phyloP scores from a whole-genome alignment of 2,113 vertebrate species.

The Anser cygnoides region DNA sequence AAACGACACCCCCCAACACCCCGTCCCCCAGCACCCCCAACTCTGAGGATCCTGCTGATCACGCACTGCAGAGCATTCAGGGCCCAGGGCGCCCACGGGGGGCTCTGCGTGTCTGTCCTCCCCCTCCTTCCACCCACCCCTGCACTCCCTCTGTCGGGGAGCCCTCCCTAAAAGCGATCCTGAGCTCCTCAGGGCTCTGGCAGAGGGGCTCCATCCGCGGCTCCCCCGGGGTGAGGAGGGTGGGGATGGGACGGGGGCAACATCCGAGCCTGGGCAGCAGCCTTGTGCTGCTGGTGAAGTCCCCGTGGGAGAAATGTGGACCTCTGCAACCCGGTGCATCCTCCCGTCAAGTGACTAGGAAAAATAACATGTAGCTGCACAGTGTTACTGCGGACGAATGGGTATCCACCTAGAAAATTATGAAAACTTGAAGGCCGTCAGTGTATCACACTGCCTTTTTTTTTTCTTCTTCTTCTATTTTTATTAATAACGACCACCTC shows the following conservation, averaged over 20 bases:
- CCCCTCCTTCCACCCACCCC: too few relatives aligned
- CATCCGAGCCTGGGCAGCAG: background rate
- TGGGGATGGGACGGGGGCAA: too few relatives aligned
- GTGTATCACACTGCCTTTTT: background rate
- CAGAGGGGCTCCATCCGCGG: background rate
- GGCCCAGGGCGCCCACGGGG: too few relatives aligned
- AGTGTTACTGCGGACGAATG: too few relatives aligned
- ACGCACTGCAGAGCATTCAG: background rate
- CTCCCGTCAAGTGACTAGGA: background rate
- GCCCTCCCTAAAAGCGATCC: too few relatives aligned
- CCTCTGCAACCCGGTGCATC: background rate
- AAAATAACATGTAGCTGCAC: background rate
- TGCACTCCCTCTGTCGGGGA: slow-evolving; percentile 68
- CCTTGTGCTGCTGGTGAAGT: background rate
- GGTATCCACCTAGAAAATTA: background rate
- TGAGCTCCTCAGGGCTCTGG: too few relatives aligned
- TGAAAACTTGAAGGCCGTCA: background rate
- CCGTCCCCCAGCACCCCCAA: too few relatives aligned
- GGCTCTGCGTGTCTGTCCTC: background rate
- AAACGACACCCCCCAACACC: too few relatives aligned
- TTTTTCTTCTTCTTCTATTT: background rate
- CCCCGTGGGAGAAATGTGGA: background rate
- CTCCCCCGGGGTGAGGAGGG: too few relatives aligned
- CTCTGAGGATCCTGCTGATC: too few relatives aligned
- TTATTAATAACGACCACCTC: background rate